Conservation (phyloP, 2,888 invertebrate species). For the Lasioglossum oenotherae region DNA sequence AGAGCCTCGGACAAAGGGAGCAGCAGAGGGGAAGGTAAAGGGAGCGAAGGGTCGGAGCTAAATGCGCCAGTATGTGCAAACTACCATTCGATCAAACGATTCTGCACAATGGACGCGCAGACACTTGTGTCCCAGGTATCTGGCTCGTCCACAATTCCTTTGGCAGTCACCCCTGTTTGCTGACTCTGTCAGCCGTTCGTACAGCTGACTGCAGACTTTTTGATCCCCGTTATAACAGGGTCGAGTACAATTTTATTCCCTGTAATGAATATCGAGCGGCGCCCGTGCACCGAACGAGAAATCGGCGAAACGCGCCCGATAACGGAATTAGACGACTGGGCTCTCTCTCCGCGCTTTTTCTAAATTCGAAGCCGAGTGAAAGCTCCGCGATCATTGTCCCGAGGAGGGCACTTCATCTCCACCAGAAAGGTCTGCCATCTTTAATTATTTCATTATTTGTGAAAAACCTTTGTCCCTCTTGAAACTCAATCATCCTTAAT, state of each 20-base stretch:
- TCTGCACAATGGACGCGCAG: slow-evolving; percentile 65
- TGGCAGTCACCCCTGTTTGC: slow-evolving; percentile 62
- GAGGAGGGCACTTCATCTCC: not conserved
- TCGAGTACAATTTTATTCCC: slow-evolving; percentile 30
- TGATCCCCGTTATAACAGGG: slow-evolving; percentile 30
- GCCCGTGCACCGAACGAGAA: not conserved
- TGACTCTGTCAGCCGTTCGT: slow-evolving; percentile 47
- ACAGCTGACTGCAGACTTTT: slow-evolving; percentile 52
- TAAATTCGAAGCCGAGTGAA: not conserved
- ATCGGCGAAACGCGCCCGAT: not conserved
- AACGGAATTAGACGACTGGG: not conserved
- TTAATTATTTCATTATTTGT: not conserved
- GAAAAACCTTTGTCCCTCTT: not conserved
- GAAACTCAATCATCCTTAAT: not conserved
- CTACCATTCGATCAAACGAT: slow-evolving; percentile 63
- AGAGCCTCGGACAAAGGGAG: slow-evolving; percentile 32
- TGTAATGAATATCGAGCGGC: slow-evolving; percentile 6
- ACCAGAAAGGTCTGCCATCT: not conserved
- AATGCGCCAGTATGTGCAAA: slow-evolving; percentile 59
- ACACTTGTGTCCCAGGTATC: slow-evolving; percentile 63
- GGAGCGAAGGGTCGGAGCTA: slow-evolving; percentile 36
- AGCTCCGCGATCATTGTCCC: not conserved
- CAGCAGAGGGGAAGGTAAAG: slow-evolving; percentile 16
- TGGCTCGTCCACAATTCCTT: slow-evolving; percentile 63
- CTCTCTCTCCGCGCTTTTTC: not conserved